Conservation (phyloP, 2,888 invertebrate species). For the Nomada ruficornis region DNA sequence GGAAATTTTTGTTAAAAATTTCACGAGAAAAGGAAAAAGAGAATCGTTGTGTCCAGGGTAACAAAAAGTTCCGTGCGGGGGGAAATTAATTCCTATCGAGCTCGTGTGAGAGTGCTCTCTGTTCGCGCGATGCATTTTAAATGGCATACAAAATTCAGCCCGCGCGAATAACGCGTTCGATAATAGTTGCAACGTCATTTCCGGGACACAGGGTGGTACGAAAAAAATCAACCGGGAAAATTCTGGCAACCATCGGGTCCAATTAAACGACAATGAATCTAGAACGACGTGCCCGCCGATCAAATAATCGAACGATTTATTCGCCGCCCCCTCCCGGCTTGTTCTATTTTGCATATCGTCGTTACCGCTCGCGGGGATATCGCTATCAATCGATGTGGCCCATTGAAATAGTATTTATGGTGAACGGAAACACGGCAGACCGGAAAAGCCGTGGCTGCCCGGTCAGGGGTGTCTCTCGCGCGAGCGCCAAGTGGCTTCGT, state of each 20-base stretch:
- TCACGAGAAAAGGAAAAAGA: background rate
- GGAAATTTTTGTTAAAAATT: too few species aligned
- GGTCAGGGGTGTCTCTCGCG: constrained; percentile 25
- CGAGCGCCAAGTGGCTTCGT: constrained; percentile 19
- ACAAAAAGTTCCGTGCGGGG: too few species aligned
- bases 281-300: constrained; percentile 17
- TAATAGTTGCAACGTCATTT: constrained; percentile 21
- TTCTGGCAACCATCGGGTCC: constrained; percentile 15
- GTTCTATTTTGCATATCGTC: constrained; percentile 68
- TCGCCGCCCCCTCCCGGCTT: constrained; percentile 23
- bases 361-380: constrained; percentile 49
- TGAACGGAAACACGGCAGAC: background rate
- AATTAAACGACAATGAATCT: constrained; percentile 55
- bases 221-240: constrained; percentile 3
- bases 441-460: constrained; percentile 23
- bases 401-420: constrained; percentile 50
- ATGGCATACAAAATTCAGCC: constrained; percentile 5
- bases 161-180: constrained; percentile 1
- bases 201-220: background rate
- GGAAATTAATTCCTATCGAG: background rate
- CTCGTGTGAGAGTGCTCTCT: background rate
- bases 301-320: constrained; percentile 62
- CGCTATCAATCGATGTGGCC: constrained; percentile 61
- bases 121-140: background rate
- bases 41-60: background rate